Percentiles rank a stretch among this genome's conserved stretches.
Evolutionary conservation across 2,888 invertebrate genomes (phyloP).

Genomic region (Rhagium mordax): DNA sequence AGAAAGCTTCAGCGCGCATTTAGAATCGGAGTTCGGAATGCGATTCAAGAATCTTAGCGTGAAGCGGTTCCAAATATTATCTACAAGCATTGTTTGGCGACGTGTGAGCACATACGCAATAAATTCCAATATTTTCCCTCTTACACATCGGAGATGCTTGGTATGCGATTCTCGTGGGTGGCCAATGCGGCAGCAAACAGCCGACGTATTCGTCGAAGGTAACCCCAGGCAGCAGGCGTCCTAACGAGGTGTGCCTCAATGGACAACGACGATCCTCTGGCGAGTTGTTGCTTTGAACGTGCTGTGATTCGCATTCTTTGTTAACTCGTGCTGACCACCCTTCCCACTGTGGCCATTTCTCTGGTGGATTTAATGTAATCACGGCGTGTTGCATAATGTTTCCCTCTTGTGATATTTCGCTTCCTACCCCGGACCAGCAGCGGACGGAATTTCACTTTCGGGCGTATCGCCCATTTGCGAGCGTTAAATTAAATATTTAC

Average conservation of each 20-base stretch:
- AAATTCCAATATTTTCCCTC: not conserved
- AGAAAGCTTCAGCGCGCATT: no score
- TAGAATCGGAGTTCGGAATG: no score
- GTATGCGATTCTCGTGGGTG: not conserved
- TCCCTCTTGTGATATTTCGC: slow-evolving; percentile 17
- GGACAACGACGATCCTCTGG: slow-evolving; percentile 51
- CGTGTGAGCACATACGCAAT: no score
- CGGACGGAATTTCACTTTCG: not conserved
- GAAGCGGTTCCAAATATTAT: no score
- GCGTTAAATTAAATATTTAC: not conserved
- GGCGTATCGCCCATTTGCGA: not conserved
- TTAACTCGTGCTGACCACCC: slow-evolving; percentile 37
- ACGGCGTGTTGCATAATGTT: slow-evolving; percentile 14
- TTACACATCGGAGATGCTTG: not conserved
- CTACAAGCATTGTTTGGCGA: no score
- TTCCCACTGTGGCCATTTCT: not conserved
- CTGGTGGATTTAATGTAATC: slow-evolving; percentile 21
- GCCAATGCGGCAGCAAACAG: not conserved
- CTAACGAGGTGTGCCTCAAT: slow-evolving; percentile 55
- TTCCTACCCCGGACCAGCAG: not conserved
- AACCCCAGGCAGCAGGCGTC: slow-evolving; percentile 1
- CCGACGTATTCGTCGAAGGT: not conserved
- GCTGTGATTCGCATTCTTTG: slow-evolving; percentile 42
- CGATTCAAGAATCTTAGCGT: no score
- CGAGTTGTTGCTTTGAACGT: slow-evolving; percentile 53